phyloP scores from a whole-genome alignment of 2,113 vertebrate genomes.

The Pituophis catenifer region DNA sequence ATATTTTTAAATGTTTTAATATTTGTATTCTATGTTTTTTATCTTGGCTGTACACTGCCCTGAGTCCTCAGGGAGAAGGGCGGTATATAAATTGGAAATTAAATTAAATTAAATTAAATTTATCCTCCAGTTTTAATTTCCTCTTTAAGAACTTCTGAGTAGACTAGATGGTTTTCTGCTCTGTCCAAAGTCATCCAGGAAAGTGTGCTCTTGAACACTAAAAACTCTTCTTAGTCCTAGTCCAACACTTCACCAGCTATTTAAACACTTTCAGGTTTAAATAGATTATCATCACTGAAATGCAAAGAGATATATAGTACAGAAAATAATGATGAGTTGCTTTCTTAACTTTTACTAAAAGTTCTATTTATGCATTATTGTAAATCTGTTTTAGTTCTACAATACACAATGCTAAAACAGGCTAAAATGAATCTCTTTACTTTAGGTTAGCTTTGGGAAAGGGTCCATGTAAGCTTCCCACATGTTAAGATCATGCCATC shows the following conservation, averaged over 20 bases:
- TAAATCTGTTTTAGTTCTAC: neutral
- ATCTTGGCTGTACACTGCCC: no score
- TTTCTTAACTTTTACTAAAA: neutral
- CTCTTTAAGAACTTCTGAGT: neutral
- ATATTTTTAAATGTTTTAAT: no score
- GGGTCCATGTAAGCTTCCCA: neutral
- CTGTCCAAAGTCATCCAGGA: neutral
- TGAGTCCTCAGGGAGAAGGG: no score
- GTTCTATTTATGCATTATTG: neutral
- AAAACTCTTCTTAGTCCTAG: neutral
- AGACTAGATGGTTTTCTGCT: neutral
- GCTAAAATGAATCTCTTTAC: neutral
- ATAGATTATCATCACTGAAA: neutral
- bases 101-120: no score
- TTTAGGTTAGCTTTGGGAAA: neutral
- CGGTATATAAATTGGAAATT: no score
- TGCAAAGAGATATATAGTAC: neutral
- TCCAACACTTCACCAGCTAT: neutral
- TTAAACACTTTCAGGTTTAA: neutral
- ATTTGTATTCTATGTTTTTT: no score
- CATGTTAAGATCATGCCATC: neutral
- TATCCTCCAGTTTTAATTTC: neutral
- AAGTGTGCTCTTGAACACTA: neutral
- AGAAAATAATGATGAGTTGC: neutral
- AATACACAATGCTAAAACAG: neutral